Percentiles rank a stretch among this genome's conserved stretches.
Conservation (phyloP, 2,888 invertebrate species). For the Clepsis dumicolana region DNA sequence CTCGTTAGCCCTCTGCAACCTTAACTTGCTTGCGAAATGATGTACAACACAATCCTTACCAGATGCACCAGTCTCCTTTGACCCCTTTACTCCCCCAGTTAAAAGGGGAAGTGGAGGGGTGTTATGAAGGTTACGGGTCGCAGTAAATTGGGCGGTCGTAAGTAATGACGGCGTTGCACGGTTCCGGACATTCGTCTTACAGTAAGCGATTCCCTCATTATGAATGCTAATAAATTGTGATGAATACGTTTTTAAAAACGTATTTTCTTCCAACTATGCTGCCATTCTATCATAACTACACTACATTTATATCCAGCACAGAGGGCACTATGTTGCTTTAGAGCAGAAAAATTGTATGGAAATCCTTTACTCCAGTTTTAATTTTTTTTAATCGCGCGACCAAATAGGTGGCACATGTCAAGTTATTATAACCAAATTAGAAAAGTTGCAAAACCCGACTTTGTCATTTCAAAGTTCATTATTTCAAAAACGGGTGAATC, state of each 20-base stretch:
- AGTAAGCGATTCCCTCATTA: slow-evolving; percentile 44
- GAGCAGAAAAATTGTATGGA: no score
- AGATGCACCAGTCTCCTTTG: slow-evolving; percentile 8
- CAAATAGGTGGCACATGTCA: no score
- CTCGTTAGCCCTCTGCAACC: slow-evolving; percentile 21
- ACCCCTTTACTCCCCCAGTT: slow-evolving; percentile 2
- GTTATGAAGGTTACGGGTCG: slow-evolving; percentile 1
- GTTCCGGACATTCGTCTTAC: slow-evolving; percentile 43
- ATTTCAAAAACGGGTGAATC: no score
- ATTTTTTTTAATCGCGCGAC: no score
- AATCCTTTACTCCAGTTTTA: no score
- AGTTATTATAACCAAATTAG: no score
- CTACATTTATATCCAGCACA: no score
- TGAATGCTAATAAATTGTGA: slow-evolving; percentile 41
- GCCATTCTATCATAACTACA: no score
- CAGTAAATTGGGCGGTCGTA: slow-evolving; percentile 5
- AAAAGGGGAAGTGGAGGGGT: background rate
- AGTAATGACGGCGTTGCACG: slow-evolving; percentile 33
- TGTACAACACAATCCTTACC: slow-evolving; percentile 30
- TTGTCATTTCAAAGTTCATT: no score
- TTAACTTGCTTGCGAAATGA: slow-evolving; percentile 22
- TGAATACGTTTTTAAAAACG: slow-evolving; percentile 32
- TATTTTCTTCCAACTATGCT: no score
- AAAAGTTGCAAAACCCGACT: no score
- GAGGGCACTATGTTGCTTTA: no score